A percentile compares a stretch with the other conserved stretches of the same genome.
phyloP scores from a whole-genome alignment of 1,140 invertebrate species.

The Caligus rogercresseyi region DNA sequence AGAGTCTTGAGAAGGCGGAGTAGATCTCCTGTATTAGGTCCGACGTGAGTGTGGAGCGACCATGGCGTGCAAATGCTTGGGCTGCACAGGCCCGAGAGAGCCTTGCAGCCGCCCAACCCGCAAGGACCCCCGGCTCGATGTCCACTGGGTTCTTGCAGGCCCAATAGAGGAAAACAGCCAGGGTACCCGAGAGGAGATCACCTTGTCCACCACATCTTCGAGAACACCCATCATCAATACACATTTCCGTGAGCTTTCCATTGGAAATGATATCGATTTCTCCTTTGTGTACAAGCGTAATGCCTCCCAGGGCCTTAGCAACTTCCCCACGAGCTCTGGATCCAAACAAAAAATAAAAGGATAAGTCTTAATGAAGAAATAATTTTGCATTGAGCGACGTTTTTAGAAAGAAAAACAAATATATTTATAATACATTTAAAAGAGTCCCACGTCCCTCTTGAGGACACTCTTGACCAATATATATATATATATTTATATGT shows the following conservation, averaged over 20 bases:
- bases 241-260: conserved; percentile 36
- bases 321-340: conserved; percentile 30
- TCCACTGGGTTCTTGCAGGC: conserved; percentile 29
- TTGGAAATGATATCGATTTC: conserved; percentile 53
- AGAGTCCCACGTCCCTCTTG: no score
- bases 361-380: no score
- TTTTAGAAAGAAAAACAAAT: no score
- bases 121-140: conserved; percentile 43
- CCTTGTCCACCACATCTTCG: conserved; percentile 85
- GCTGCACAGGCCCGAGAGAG: conserved; percentile 60
- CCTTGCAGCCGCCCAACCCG: conserved; percentile 58
- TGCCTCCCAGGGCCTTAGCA: conserved; percentile 38
- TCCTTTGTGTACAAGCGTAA: conserved; percentile 63
- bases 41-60: conserved; percentile 59
- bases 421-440: no score
- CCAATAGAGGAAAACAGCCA: conserved; percentile 73
- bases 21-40: conserved; percentile 72
- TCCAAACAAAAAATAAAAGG: no score
- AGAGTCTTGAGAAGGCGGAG: conserved; percentile 36
- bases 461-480: no score
- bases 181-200: conserved; percentile 67
- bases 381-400: no score
- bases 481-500: no score
- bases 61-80: conserved; percentile 50
- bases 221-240: conserved; percentile 47